Conservation (phyloP, 2,113 vertebrate genomes). For the Podilymbus podiceps region DNA sequence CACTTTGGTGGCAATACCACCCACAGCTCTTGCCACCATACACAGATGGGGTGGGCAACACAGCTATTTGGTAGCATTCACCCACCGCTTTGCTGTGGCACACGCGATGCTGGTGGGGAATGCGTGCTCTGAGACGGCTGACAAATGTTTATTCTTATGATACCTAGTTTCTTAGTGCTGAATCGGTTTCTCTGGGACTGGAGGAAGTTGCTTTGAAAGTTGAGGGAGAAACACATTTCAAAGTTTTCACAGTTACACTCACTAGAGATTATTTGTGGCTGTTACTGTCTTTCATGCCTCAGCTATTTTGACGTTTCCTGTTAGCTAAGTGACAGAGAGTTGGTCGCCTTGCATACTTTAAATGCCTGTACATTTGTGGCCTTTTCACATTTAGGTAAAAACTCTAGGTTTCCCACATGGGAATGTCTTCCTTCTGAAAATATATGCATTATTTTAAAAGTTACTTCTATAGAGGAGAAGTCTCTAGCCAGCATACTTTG, state of each 20-base stretch:
- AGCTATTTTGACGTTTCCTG: conserved; percentile 28
- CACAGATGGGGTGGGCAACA: not conserved
- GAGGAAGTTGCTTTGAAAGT: not conserved
- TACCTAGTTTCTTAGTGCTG: not conserved
- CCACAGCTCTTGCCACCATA: not conserved
- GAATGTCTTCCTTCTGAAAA: not conserved
- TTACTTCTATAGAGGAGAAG: not conserved
- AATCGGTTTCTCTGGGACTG: not conserved
- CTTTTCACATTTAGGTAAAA: not conserved
- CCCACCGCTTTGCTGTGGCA: not conserved
- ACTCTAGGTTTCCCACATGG: not conserved
- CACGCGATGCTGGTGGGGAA: not conserved
- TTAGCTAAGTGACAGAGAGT: not conserved
- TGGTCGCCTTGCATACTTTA: not conserved
- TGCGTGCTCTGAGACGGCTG: not conserved
- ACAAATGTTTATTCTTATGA: not conserved
- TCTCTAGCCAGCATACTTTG: not conserved
- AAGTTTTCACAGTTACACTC: not conserved
- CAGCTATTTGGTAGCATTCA: not conserved
- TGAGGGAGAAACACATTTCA: not conserved
- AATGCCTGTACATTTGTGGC: not conserved
- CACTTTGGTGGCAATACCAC: not conserved
- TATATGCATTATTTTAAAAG: not conserved
- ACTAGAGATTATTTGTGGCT: conserved; percentile 5
- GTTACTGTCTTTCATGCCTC: conserved; percentile 21